These are phyloP conservation scores for Brachycybe producta DNA, from an alignment of 2,888 invertebrate genomes.

Conservation along the genomic window DNA sequence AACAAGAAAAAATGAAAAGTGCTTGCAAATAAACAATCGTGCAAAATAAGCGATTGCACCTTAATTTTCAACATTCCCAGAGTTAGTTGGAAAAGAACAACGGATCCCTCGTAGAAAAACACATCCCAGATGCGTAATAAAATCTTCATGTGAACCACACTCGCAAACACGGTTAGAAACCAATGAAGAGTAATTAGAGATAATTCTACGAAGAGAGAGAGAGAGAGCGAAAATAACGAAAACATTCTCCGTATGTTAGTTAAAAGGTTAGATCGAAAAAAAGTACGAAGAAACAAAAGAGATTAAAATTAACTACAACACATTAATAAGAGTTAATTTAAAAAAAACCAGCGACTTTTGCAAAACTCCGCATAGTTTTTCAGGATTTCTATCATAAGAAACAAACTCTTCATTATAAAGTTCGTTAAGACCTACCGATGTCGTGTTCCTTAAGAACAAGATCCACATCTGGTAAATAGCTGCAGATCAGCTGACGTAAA, in stretches of 20 bases:
- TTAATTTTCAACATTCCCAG: constrained; percentile 82
- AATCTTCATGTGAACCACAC: constrained; percentile 91
- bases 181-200: constrained; percentile 93
- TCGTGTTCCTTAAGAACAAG: constrained; percentile 85
- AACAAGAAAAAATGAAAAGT: not conserved
- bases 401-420: too few species aligned
- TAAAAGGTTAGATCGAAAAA: not conserved
- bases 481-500: constrained; percentile 76
- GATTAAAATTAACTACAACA: not conserved
- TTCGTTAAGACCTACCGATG: constrained; percentile 26
- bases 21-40: not conserved
- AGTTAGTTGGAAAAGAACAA: constrained; percentile 84
- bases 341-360: too few species aligned
- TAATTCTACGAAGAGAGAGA: constrained; percentile 48
- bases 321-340: not conserved
- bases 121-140: constrained; percentile 90
- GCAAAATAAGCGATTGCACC: constrained; percentile 22
- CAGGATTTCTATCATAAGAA: too few species aligned
- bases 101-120: constrained; percentile 90
- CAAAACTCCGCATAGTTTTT: too few species aligned
- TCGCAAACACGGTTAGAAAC: constrained; percentile 93
- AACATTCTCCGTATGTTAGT: too few species aligned
- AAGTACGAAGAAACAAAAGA: not conserved
- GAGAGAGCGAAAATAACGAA: too few species aligned
- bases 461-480: constrained; percentile 78